These are phyloP conservation scores for Pantala flavescens DNA, from an alignment of 1,140 invertebrate species.

Conservation along the genomic window DNA sequence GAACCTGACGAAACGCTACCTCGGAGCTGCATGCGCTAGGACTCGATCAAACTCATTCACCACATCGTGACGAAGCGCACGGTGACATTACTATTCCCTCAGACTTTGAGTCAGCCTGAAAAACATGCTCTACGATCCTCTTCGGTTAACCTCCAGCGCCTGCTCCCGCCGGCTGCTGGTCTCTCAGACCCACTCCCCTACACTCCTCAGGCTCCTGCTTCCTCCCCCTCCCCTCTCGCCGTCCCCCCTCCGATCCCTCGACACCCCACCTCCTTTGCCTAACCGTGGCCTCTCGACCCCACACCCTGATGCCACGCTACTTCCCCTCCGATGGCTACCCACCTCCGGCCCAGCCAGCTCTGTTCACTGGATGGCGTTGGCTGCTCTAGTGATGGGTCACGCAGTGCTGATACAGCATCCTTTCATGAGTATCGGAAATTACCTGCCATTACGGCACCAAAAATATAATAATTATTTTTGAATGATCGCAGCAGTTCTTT, in stretches of 20 bases:
- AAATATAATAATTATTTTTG: not conserved
- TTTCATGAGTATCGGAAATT: conserved; percentile 3
- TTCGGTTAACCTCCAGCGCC: not conserved
- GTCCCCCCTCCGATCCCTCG: not conserved
- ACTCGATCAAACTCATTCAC: not conserved
- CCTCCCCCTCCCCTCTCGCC: not conserved
- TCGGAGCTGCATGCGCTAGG: not conserved
- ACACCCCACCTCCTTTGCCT: not conserved
- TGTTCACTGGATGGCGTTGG: conserved; percentile 7
- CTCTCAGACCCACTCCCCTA: conserved; percentile 6
- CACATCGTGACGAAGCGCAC: not conserved
- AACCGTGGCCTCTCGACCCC: not conserved
- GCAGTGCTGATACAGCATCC: conserved; percentile 3
- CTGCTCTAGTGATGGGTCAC: not conserved
- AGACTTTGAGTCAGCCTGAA: not conserved
- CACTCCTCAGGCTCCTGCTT: not conserved
- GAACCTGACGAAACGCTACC: not conserved
- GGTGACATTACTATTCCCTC: conserved; percentile 5
- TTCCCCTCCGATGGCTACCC: not conserved
- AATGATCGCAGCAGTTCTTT: too few species aligned
- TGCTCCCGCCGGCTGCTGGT: conserved; percentile 4
- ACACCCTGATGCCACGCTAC: not conserved
- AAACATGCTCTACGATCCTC: not conserved
- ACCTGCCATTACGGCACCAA: not conserved
- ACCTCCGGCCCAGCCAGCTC: not conserved